Conservation (phyloP, 2,797 vertebrate species). For the Pangasius macronema region DNA sequence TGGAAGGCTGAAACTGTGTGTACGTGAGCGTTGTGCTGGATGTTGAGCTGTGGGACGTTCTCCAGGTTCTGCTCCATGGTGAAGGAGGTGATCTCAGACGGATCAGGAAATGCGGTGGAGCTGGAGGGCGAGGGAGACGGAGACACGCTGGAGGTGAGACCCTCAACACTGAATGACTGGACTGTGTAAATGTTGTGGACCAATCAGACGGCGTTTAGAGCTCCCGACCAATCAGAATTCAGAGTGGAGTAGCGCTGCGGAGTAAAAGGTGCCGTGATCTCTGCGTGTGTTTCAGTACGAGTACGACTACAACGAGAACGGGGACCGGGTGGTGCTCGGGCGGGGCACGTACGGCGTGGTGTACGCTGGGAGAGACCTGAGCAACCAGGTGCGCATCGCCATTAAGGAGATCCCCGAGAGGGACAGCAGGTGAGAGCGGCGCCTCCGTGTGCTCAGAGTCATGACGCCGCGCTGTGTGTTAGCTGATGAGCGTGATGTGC, state of each 20-base stretch:
- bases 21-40: not conserved
- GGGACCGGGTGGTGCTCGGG: constrained; percentile 83
- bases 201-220: not conserved
- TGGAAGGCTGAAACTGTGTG: not conserved
- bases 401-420: constrained; percentile 93
- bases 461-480: too few species aligned
- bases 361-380: constrained; percentile 86
- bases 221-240: not conserved
- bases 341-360: constrained; percentile 90
- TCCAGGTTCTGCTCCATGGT: constrained; percentile 91
- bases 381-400: constrained; percentile 88
- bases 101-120: constrained; percentile 80
- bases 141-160: constrained; percentile 87
- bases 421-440: constrained; percentile 80
- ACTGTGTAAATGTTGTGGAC: not conserved
- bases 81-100: constrained; percentile 89
- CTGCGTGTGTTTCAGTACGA: constrained; percentile 73
- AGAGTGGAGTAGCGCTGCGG: too few species aligned
- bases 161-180: not conserved
- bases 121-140: constrained; percentile 87
- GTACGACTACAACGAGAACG: constrained; percentile 82
- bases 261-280: not conserved
- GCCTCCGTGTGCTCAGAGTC: not conserved
- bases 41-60: not conserved
- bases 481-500: constrained; percentile 1